Evolutionary conservation across 2,888 invertebrate species (phyloP).

Genomic region (Abscondita cerata): DNA sequence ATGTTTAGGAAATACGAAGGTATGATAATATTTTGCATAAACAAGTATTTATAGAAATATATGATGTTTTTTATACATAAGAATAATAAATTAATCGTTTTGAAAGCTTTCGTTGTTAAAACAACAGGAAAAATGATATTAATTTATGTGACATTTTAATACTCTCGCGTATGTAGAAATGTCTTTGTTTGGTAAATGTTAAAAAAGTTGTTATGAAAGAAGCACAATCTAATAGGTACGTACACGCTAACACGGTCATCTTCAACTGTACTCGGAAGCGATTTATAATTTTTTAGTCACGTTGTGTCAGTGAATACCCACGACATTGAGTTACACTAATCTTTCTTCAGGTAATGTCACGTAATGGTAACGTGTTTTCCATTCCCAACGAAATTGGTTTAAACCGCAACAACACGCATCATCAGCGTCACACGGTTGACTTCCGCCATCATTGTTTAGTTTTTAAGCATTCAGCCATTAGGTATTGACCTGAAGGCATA

Average conservation of each 20-base stretch:
- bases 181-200: too few relatives aligned
- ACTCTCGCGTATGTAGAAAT: too few relatives aligned
- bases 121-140: too few relatives aligned
- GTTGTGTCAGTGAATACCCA: constrained; percentile 14
- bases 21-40: too few relatives aligned
- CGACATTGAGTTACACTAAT: constrained; percentile 14
- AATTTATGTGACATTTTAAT: too few relatives aligned
- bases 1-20: too few relatives aligned
- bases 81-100: too few relatives aligned
- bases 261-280: constrained; percentile 3
- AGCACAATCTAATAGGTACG: too few relatives aligned
- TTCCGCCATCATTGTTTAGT: constrained; percentile 29
- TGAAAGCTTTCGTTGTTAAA: too few relatives aligned
- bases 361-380: constrained; percentile 28
- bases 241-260: too few relatives aligned
- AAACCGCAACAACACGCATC: constrained; percentile 36
- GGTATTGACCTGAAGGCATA: constrained; percentile 31
- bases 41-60: too few relatives aligned
- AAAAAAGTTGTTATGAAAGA: constrained; percentile 5
- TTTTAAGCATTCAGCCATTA: constrained; percentile 33
- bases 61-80: too few relatives aligned
- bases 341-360: constrained; percentile 19
- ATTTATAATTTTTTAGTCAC: constrained; percentile 26
- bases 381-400: constrained; percentile 15
- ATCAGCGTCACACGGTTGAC: constrained; percentile 33